These are phyloP conservation scores for Typhlomys cinereus DNA, from an alignment of 2,113 vertebrate species.

Conservation along the genomic window DNA sequence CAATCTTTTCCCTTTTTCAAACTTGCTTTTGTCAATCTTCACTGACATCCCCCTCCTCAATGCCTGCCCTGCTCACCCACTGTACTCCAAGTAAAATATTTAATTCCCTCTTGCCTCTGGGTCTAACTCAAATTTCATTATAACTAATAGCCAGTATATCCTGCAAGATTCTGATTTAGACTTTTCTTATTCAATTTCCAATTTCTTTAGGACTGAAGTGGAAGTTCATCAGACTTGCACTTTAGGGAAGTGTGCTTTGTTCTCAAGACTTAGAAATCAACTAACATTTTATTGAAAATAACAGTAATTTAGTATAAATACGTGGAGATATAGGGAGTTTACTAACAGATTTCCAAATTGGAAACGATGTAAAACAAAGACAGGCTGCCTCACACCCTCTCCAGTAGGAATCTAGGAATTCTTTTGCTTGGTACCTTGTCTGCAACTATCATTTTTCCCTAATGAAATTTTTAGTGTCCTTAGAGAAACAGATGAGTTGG, in stretches of 20 bases:
- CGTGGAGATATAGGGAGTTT: background rate
- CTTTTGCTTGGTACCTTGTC: background rate
- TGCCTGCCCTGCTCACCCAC: no score
- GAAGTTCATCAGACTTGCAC: background rate
- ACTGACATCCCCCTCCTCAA: background rate
- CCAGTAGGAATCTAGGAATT: background rate
- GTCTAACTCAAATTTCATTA: slow-evolving; percentile 1
- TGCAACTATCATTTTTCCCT: background rate
- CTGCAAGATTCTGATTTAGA: background rate
- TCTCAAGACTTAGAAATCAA: background rate
- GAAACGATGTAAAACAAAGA: background rate
- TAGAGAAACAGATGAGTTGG: background rate
- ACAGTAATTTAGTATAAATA: background rate
- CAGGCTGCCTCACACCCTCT: background rate
- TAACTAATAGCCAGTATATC: background rate
- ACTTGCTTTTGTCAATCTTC: background rate
- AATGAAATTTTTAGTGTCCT: background rate
- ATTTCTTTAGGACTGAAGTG: background rate
- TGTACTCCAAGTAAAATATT: background rate
- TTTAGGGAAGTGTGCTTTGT: background rate
- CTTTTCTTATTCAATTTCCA: background rate
- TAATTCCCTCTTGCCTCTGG: background rate
- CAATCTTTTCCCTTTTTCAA: no score
- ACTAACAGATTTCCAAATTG: background rate
- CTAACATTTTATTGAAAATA: background rate